Evolutionary conservation across 2,888 invertebrate genomes (phyloP).

Genomic region (Eretmocerus hayati): DNA sequence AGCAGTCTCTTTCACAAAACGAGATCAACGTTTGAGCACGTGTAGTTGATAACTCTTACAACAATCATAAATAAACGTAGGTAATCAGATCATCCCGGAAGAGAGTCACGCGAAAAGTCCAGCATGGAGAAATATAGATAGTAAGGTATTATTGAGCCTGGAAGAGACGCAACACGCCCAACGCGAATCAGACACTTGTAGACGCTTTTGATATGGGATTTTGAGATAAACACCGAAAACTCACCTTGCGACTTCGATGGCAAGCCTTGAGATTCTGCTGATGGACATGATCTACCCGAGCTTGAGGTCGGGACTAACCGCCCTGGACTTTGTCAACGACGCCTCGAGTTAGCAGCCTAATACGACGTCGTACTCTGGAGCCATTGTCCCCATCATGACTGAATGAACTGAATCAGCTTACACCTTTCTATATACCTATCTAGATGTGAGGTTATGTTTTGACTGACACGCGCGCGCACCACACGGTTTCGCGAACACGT

Average conservation of each 20-base stretch:
- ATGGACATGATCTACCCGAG: conserved; percentile 20
- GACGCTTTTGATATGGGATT: too few relatives aligned
- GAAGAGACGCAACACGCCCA: too few relatives aligned
- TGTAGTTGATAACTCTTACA: not conserved
- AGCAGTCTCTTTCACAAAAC: not conserved
- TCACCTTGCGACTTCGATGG: conserved; percentile 21
- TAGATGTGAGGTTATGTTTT: not conserved
- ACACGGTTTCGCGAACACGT: too few relatives aligned
- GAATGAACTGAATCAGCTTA: too few relatives aligned
- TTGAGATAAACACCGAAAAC: too few relatives aligned
- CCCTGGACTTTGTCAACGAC: not conserved
- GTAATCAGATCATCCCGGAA: too few relatives aligned
- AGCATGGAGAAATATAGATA: too few relatives aligned
- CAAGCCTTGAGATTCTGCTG: conserved; percentile 18
- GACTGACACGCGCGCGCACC: not conserved
- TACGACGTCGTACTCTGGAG: not conserved
- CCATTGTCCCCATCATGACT: too few relatives aligned
- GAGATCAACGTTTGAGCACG: not conserved
- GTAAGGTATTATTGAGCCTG: too few relatives aligned
- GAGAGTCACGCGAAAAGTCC: too few relatives aligned
- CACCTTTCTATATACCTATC: too few relatives aligned
- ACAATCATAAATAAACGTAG: not conserved
- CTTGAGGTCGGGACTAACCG: not conserved
- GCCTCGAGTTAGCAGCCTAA: not conserved
- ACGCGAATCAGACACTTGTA: too few relatives aligned